Evolutionary conservation across 2,113 vertebrate species (phyloP).

Genomic region (Periophthalmodon schlosseri): DNA sequence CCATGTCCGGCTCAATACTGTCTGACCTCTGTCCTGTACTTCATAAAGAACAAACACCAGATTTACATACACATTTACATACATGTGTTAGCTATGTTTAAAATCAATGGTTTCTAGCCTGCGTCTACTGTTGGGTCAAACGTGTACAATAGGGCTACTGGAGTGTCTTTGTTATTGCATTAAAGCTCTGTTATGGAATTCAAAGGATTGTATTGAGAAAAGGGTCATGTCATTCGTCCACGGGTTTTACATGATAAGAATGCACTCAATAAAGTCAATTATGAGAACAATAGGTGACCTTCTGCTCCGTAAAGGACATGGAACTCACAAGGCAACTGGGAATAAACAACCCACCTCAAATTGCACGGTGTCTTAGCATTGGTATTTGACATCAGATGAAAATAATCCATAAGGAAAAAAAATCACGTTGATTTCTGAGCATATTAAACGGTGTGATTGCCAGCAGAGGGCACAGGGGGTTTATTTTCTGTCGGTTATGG

Average conservation of each 20-base stretch:
- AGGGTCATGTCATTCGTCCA: slow-evolving; percentile 4
- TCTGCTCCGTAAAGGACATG: neutral
- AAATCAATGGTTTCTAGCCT: neutral
- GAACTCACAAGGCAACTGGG: neutral
- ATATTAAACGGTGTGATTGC: too few relatives aligned
- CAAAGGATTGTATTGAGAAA: neutral
- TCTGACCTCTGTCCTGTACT: slow-evolving; percentile 24
- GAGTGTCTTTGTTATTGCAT: neutral
- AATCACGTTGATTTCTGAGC: too few relatives aligned
- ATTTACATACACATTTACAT: neutral
- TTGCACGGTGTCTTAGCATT: neutral
- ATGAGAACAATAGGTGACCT: neutral
- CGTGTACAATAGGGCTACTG: neutral
- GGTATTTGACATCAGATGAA: too few relatives aligned
- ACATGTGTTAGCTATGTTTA: neutral
- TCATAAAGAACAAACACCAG: neutral
- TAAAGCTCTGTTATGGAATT: neutral
- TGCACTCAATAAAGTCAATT: neutral
- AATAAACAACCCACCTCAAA: neutral
- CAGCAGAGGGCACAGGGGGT: too few relatives aligned
- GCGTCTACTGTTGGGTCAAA: neutral
- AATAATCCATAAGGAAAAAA: too few relatives aligned
- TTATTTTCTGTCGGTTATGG: too few relatives aligned
- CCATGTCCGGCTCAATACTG: slow-evolving; percentile 44
- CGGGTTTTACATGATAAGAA: neutral